These are phyloP conservation scores for Cisticola juncidis DNA, from an alignment of 2,113 vertebrate species.

Conservation along the genomic window DNA sequence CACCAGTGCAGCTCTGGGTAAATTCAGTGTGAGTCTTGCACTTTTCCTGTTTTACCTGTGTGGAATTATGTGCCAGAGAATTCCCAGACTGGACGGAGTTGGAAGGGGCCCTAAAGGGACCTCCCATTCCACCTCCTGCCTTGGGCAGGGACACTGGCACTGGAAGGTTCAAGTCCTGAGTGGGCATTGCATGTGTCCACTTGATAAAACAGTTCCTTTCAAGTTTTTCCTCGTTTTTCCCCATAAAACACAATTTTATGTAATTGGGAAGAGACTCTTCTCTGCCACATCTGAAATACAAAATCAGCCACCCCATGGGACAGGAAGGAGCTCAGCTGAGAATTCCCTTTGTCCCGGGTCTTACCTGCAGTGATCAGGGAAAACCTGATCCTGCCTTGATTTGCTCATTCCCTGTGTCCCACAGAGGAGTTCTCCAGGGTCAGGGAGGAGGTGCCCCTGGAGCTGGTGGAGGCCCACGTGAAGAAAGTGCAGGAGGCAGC, in stretches of 20 bases:
- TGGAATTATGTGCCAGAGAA: background rate
- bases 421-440: conserved; percentile 96
- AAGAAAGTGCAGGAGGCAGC: conserved; percentile 96
- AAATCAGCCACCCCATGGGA: fast-evolving
- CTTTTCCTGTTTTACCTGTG: background rate
- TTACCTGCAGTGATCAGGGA: fast-evolving
- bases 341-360: background rate
- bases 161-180: background rate
- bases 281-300: background rate
- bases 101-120: background rate
- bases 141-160: background rate
- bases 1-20: background rate
- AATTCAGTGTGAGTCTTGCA: background rate
- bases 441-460: conserved; percentile 91
- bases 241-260: fast-evolving
- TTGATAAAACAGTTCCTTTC: background rate
- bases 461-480: conserved; percentile 95
- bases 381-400: fast-evolving
- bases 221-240: background rate
- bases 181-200: background rate
- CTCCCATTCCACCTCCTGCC: background rate
- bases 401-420: background rate
- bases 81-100: background rate
- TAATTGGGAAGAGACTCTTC: background rate
- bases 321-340: background rate